Base-by-base conservation (phyloP, 2,888 invertebrate genomes). In the Calliphora vomitoria region DNA sequence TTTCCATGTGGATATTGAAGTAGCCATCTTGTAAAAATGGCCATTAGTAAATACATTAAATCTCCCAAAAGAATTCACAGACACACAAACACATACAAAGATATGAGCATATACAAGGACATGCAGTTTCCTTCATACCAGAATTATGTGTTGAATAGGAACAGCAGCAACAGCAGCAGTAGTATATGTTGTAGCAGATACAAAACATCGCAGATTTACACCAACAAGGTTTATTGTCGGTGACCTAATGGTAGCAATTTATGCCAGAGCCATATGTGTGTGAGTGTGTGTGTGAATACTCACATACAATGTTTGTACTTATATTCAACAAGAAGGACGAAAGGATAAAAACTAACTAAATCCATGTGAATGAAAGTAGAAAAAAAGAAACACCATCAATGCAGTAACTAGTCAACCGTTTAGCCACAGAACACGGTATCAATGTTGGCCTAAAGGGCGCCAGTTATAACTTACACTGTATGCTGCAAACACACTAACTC, bases 401-500 rank as follows among this genome's bases (percentile, higher is more conserved):
- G 84, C 87, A 84, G 87, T 82, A 78, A 74, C 84, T 87, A 87
- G 84, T 87, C 84, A 87, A 84, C 72, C 84, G 55, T 87, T 84
- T 82, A 84, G 74, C 87, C 87, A 82, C 84, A 84, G 81, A 78
- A 74, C 78, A 81, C 84, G 81, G 84, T 82, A 78, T 84, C 81
- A 87, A 87, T 87, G 81, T 87, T 87, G 84, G 87, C 84, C 81
- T 84, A 84, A 82, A 82, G 69, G 84, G 78, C 84, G 84, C 87
- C 84, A 87, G 81, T 71, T 86, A 79, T 76, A 84, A 72, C 72
- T 71, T 71, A 76, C 47, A 18, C 60, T 25, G 55, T 50, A 35
- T 66, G 41, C 8, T 31, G 18, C n/a, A 55, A 3, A 75, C 31
- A 76, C 41, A 25, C 18, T 64, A 38, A 35, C 35, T 35, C 1